These are phyloP conservation scores for Gandaritis pyraliata DNA, from an alignment of 2,888 invertebrate genomes.

Conservation along the genomic window DNA sequence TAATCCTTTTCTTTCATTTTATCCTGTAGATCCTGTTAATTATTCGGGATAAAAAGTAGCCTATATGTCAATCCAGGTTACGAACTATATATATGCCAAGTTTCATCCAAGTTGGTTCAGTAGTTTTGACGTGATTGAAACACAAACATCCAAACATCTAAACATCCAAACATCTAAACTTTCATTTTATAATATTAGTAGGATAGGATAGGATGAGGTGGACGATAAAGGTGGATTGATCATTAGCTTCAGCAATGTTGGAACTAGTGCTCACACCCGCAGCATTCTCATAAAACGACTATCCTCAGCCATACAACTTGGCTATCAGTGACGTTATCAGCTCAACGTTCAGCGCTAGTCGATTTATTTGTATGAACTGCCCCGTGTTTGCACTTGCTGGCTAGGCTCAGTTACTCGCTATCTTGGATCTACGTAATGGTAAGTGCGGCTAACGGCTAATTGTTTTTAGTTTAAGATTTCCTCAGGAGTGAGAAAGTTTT, in stretches of 20 bases:
- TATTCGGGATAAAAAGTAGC: no score
- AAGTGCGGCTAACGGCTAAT: slow-evolving; percentile 51
- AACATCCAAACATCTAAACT: no score
- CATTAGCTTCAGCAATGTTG: background rate
- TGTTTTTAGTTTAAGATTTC: slow-evolving; percentile 56
- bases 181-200: no score
- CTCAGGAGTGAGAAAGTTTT: slow-evolving; percentile 22
- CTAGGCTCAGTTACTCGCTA: slow-evolving; percentile 53
- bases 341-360: slow-evolving; percentile 36
- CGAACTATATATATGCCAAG: no score
- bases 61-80: no score
- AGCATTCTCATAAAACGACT: slow-evolving; percentile 14
- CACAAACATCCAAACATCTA: no score
- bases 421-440: slow-evolving; percentile 78
- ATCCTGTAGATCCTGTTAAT: no score
- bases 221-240: no score
- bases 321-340: slow-evolving; percentile 40
- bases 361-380: slow-evolving; percentile 33
- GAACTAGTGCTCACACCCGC: slow-evolving; percentile 8
- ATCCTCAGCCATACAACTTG: slow-evolving; percentile 23
- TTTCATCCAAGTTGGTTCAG: no score
- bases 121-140: no score
- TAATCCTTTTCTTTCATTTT: no score
- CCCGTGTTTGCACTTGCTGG: slow-evolving; percentile 38
- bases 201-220: no score